Base-by-base conservation (phyloP, 2,797 vertebrate genomes). In the Sylvia borin region DNA sequence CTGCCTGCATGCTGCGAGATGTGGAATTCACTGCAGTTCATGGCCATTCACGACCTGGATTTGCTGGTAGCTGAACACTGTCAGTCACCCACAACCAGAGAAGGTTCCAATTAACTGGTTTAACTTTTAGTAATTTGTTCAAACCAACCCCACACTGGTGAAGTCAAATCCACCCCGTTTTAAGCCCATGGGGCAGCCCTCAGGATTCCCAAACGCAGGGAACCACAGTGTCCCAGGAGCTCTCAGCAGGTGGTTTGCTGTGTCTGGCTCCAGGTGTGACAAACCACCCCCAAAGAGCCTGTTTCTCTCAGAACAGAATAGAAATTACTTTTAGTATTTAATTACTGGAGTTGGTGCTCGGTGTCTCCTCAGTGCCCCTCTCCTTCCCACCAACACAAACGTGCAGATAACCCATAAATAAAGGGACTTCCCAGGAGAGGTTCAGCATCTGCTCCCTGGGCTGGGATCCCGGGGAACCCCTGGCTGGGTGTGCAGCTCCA, bases 1-100 rank as follows among this genome's bases (percentile, higher is more conserved):
- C 12, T 13, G 72, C 45, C 34, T 32, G 54, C n/a, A 34, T 0
- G 3, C 18, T 2, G 25, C 0, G 5, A 32, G 36, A 48, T 5
- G 15, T 22, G 42, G 25, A 20, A 13, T 53, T 85, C 16, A 48
- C 7, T 38, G 47, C 34, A 31, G 13, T 13, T 43, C 38, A 6
- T 47, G 43, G 72, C 50, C 55, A 10, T 32, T 54, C 14, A 1
- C 32, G 42, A 19, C 29, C 12, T 5, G 8, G 2, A 2, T 8
- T 53, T 3, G 2, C 34, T 3, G 10, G 42, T 18, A 31, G 51
- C n/a, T 24, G 51, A 60, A 24, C 24, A 17, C n/a, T 2, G 17
- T 19, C 55, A 16, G 34, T 19, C 53, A 50, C 47, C 4, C 13
- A 27, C 45, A 22, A 10, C 14, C 4, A 29, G 43, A 77, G 29